phyloP scores from a whole-genome alignment of 1,140 invertebrate species.

The Dendrolimus punctatus region DNA sequence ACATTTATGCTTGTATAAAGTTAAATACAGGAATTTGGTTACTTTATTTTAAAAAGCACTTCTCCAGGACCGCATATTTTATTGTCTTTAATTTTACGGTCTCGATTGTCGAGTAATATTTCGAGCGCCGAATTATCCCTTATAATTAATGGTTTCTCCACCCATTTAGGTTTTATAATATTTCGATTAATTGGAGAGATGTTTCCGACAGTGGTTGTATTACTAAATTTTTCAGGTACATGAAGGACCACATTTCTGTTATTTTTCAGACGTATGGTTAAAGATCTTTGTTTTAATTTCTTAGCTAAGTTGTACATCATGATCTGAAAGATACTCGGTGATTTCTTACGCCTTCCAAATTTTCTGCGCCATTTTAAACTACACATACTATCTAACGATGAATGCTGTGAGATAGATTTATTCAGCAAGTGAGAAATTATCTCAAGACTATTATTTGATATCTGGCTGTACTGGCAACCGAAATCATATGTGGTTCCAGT shows the following conservation, averaged over 20 bases:
- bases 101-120: slow-evolving; percentile 4
- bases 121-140: slow-evolving; percentile 11
- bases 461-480: slow-evolving; percentile 18
- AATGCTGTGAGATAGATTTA: slow-evolving; percentile 20
- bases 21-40: neutral
- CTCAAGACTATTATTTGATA: slow-evolving; percentile 28
- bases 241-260: slow-evolving; percentile 22
- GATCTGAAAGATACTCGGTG: slow-evolving; percentile 12
- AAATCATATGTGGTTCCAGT: slow-evolving; percentile 13
- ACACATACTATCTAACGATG: slow-evolving; percentile 18
- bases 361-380: slow-evolving; percentile 14
- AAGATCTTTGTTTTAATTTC: slow-evolving; percentile 22
- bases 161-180: slow-evolving; percentile 5
- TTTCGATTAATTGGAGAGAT: slow-evolving; percentile 6
- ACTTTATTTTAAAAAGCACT: slow-evolving; percentile 16
- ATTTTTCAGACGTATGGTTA: slow-evolving; percentile 5
- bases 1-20: neutral
- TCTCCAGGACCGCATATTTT: slow-evolving; percentile 38
- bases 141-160: slow-evolving; percentile 21
- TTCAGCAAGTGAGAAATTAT: slow-evolving; percentile 26
- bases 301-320: slow-evolving; percentile 19
- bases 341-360: slow-evolving; percentile 12
- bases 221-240: slow-evolving; percentile 18
- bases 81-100: slow-evolving; percentile 5
- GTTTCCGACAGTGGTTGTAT: slow-evolving; percentile 8